phyloP scores from a whole-genome alignment of 2,888 invertebrate species.

The Isotomurus palustris region DNA sequence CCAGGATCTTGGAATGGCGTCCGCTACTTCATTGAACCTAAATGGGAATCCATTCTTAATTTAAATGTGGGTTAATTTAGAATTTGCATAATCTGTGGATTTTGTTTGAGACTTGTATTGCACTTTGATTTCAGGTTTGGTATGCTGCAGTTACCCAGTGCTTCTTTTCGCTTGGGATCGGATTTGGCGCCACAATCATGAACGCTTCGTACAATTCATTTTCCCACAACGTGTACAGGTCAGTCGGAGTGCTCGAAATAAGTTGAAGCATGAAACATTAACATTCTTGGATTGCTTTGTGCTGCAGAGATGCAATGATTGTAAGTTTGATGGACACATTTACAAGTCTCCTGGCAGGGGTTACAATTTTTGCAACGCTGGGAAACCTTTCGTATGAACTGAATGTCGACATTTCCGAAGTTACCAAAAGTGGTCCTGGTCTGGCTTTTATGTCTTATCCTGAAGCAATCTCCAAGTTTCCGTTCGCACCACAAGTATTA shows the following conservation, averaged over 20 bases:
- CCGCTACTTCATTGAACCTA: constrained; percentile 70
- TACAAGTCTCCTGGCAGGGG: constrained; percentile 73
- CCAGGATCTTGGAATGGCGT: constrained; percentile 71
- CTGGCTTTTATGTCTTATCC: constrained; percentile 65
- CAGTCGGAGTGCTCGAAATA: too few species aligned
- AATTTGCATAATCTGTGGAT: too few species aligned
- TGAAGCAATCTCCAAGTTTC: constrained; percentile 61
- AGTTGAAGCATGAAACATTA: too few species aligned
- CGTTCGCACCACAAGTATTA: constrained; percentile 20
- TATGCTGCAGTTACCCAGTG: constrained; percentile 54
- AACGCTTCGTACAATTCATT: constrained; percentile 73
- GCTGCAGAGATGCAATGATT: constrained; percentile 75
- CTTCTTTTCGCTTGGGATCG: constrained; percentile 72
- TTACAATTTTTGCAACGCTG: constrained; percentile 62
- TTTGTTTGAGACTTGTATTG: too few species aligned
- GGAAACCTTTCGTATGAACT: constrained; percentile 66
- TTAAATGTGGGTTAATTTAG: constrained; percentile 47
- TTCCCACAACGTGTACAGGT: constrained; percentile 65
- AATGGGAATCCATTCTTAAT: constrained; percentile 54
- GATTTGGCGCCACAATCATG: constrained; percentile 70
- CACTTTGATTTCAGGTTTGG: too few species aligned
- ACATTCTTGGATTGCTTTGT: too few species aligned
- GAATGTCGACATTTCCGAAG: constrained; percentile 56
- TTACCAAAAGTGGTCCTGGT: constrained; percentile 68
- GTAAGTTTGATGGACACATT: constrained; percentile 75